phyloP scores from a whole-genome alignment of 2,888 invertebrate genomes.

The Megalurothrips usitatus region DNA sequence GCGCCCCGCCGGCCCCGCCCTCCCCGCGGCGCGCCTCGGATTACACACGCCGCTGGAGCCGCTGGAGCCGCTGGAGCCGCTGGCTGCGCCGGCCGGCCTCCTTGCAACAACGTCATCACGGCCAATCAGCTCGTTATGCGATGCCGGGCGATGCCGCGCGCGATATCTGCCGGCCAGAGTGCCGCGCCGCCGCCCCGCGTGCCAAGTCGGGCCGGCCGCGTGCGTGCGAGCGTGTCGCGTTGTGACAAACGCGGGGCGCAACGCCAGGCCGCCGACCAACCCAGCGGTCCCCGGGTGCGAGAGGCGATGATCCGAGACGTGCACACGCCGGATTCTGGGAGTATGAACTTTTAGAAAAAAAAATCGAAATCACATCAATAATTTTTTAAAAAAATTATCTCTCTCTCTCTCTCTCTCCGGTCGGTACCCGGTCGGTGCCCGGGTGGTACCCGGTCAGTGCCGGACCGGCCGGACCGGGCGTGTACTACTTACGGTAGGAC shows the following conservation, averaged over 20 bases:
- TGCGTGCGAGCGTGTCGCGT: not conserved
- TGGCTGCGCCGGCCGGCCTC: too few relatives aligned
- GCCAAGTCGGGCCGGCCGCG: not conserved
- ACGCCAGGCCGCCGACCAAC: too few relatives aligned
- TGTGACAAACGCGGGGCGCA: not conserved
- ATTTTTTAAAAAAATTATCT: too few relatives aligned
- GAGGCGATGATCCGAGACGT: too few relatives aligned
- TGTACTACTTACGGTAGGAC: too few relatives aligned
- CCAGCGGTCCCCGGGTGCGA: not conserved
- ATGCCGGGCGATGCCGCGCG: not conserved
- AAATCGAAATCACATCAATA: too few relatives aligned
- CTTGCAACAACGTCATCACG: not conserved
- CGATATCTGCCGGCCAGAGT: not conserved
- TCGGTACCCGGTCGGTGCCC: not conserved
- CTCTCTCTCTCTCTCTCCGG: too few relatives aligned
- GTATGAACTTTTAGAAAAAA: too few relatives aligned
- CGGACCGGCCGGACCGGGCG: not conserved
- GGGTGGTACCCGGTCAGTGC: not conserved
- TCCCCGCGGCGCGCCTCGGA: not conserved
- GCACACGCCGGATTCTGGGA: too few relatives aligned
- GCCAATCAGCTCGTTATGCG: slow-evolving; percentile 3
- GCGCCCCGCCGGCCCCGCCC: not conserved
- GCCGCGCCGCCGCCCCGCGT: not conserved
- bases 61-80: too few relatives aligned
- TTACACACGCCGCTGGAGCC: not conserved